A percentile compares a stretch with the other conserved stretches of the same genome.
Conservation (phyloP, 2,113 vertebrate genomes). For the Eulemur macaco region DNA sequence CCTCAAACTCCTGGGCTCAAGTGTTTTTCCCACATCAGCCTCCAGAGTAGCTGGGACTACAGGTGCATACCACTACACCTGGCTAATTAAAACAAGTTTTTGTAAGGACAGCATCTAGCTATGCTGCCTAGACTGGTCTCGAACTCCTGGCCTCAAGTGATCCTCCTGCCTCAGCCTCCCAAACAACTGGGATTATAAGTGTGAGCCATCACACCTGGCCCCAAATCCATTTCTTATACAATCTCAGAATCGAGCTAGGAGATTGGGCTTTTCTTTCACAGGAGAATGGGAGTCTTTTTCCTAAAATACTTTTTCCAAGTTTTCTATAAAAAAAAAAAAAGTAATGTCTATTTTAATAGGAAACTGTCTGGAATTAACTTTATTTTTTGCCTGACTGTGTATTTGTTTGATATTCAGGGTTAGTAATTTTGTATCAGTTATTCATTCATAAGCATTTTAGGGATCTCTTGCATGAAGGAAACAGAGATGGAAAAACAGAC, state of each 20-base stretch:
- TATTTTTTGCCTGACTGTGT: not conserved
- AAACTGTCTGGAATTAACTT: not conserved
- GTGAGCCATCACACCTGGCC: no score
- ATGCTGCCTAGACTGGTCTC: no score
- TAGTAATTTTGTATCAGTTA: not conserved
- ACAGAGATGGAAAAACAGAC: not conserved
- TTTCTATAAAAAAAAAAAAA: conserved; percentile 10
- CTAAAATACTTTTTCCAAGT: not conserved
- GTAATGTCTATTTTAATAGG: not conserved
- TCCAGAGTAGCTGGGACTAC: no score
- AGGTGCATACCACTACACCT: no score
- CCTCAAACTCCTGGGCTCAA: no score
- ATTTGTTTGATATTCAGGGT: not conserved
- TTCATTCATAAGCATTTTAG: not conserved
- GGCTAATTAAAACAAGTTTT: no score
- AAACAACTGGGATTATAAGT: no score
- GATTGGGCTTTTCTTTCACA: not conserved
- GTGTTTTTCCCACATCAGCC: no score
- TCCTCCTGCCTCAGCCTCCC: no score
- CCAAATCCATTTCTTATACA: conserved; percentile 6
- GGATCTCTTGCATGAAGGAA: not conserved
- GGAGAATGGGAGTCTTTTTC: not conserved
- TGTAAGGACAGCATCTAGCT: no score
- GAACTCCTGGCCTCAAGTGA: no score
- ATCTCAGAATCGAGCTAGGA: conserved; percentile 23